Evolutionary conservation across 2,888 invertebrate species (phyloP).

Genomic region (Neria commutata): DNA sequence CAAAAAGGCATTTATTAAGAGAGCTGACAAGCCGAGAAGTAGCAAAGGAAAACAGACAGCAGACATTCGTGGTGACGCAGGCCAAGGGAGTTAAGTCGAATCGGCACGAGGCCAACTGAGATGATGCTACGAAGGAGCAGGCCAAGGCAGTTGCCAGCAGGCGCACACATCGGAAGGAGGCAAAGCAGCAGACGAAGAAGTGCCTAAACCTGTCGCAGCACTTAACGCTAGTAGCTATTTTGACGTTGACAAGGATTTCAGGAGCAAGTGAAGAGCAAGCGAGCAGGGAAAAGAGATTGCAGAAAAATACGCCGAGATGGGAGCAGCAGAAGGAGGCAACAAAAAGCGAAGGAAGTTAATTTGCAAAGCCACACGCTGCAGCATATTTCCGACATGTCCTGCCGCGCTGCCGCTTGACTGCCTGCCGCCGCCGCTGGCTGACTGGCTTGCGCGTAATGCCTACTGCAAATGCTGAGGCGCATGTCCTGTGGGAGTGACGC

Average conservation of each 20-base stretch:
- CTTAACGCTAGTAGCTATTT: neutral
- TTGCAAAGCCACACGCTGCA: slow-evolving; percentile 10
- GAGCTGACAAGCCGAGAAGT: no score
- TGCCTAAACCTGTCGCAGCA: neutral
- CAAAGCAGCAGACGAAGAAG: no score
- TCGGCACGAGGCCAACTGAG: neutral
- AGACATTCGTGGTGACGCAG: no score
- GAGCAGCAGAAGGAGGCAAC: no score
- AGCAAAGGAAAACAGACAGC: no score
- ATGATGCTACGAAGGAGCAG: neutral
- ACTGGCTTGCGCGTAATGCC: neutral
- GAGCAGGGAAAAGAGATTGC: slow-evolving; percentile 15
- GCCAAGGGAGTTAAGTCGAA: neutral
- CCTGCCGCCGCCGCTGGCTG: neutral
- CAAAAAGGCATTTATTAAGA: no score
- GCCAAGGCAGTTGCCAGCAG: neutral
- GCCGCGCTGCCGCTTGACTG: neutral
- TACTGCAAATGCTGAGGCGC: neutral
- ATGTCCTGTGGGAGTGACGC: neutral
- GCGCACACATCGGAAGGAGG: neutral
- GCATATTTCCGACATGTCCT: slow-evolving; percentile 17
- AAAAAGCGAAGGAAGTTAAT: slow-evolving; percentile 16
- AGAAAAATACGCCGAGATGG: neutral
- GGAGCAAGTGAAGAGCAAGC: neutral
- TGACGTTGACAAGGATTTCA: slow-evolving; percentile 15